Evolutionary conservation across 1,140 invertebrate genomes (phyloP), one percentile per base, ranked within the genome.

Genomic region (Cecropterus lyciades): DNA sequence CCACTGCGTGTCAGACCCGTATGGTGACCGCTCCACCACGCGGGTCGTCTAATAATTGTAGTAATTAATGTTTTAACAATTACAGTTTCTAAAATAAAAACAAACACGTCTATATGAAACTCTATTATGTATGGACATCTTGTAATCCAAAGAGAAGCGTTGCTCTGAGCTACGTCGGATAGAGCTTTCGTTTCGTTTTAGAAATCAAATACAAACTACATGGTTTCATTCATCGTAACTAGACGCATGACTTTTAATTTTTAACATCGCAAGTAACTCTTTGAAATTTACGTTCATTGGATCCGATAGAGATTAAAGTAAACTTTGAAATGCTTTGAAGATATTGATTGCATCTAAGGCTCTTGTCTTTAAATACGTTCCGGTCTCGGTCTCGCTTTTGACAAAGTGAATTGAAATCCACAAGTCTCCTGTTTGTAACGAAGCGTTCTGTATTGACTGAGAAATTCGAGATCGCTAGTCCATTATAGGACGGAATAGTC

Each of bases 341-440:
- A 49, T 49, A 37, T 48, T 20, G 71, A 72, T 72, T 53, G 69
- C 56, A 53, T 43, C 66, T 71, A 80, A 72, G 60, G 64, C 76
- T 75, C 72, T 82, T 72, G 64, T 77, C 62, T 80, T 63, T 75
- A 75, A 83, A 81, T 69, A 68, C 74, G 70, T 80, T 79, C 69
- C 70, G 67, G 70, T 75, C 67, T 75, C 67, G 69, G 73, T 46
- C 48, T 69, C 68, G 68, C 72, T 75, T 70, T 71, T 72, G 73
- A 82, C 74, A 81, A 79, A 77, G 77, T 71, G 69, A 77, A 78
- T 77, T 75, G 74, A 78, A 81, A n/a, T n/a, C n/a, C 74, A 70
- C 75, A 81, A 77, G 76, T 71, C 68, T 72, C 82, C 75, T 73
- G 67, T 71, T 75, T 72, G 71, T 73, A 72, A 69, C 73, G 68